Percentiles rank a stretch among this genome's conserved stretches.
These are phyloP conservation scores for Iguana delicatissima DNA, from an alignment of 2,797 vertebrate species.

Conservation along the genomic window DNA sequence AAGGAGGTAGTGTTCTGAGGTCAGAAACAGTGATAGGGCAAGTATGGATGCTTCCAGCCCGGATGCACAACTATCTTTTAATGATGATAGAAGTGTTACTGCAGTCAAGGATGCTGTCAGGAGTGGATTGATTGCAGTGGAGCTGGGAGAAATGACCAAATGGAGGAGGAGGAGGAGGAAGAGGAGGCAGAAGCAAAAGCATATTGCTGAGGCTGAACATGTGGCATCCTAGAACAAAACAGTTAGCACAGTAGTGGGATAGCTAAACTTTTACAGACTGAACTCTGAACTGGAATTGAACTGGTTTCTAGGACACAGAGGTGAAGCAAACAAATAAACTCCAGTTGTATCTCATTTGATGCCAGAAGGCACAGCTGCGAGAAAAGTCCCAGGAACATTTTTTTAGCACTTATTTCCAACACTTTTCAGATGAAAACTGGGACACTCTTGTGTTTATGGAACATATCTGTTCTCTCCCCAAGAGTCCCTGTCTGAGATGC, in stretches of 20 bases:
- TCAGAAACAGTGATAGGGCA: slow-evolving; percentile 13
- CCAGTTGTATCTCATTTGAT: neutral
- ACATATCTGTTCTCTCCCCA: neutral
- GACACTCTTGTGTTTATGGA: neutral
- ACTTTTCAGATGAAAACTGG: no score
- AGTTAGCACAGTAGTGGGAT: neutral
- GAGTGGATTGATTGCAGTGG: slow-evolving; percentile 1
- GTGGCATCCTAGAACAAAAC: neutral
- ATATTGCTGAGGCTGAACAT: neutral
- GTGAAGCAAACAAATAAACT: no score
- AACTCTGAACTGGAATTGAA: neutral
- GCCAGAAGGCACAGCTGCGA: neutral
- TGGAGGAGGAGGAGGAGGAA: neutral
- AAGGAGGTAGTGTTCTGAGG: neutral
- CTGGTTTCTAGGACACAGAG: neutral
- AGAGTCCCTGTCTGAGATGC: neutral
- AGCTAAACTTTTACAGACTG: neutral
- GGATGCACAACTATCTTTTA: neutral
- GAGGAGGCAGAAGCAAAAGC: neutral
- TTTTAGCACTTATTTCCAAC: neutral
- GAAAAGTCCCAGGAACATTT: neutral
- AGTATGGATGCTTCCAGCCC: neutral
- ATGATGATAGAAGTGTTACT: neutral
- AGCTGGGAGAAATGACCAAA: neutral
- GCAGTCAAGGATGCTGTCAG: slow-evolving; percentile 1